Evolutionary conservation across 2,113 vertebrate species (phyloP).

Genomic region (Acanthochromis polyacanthus): DNA sequence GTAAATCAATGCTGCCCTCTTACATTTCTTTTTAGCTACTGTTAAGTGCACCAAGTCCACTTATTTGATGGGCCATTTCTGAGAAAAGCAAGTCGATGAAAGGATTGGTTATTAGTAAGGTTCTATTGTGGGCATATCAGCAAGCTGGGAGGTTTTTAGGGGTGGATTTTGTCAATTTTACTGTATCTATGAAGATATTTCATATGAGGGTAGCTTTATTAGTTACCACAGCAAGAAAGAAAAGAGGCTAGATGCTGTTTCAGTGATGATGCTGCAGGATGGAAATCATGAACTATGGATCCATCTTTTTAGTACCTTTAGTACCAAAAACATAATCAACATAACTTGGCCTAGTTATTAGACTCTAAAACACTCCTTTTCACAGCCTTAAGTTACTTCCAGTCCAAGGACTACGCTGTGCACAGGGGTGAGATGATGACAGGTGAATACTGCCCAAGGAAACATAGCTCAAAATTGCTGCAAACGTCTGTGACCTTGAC

Average conservation of each 20-base stretch:
- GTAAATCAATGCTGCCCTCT: slow-evolving; percentile 64
- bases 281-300: background rate
- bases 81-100: slow-evolving; percentile 40
- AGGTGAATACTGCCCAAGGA: slow-evolving; percentile 7
- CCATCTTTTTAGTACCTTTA: background rate
- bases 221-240: background rate
- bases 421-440: background rate
- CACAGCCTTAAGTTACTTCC: too few species aligned
- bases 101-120: slow-evolving; percentile 28
- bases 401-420: background rate
- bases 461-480: background rate
- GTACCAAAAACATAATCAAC: background rate
- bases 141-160: slow-evolving; percentile 4
- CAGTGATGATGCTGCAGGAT: background rate
- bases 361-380: too few species aligned
- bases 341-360: background rate
- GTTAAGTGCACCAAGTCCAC: slow-evolving; percentile 61
- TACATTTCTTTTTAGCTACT: slow-evolving; percentile 63
- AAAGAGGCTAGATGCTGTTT: background rate
- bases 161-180: slow-evolving; percentile 5
- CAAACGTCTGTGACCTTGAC: slow-evolving; percentile 28
- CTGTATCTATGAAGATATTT: slow-evolving; percentile 1
- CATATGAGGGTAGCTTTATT: slow-evolving; percentile 15
- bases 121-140: slow-evolving; percentile 32
- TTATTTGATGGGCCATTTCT: slow-evolving; percentile 43